Evolutionary conservation across 2,888 invertebrate genomes (phyloP).

Genomic region (Myopa tessellatipennis): DNA sequence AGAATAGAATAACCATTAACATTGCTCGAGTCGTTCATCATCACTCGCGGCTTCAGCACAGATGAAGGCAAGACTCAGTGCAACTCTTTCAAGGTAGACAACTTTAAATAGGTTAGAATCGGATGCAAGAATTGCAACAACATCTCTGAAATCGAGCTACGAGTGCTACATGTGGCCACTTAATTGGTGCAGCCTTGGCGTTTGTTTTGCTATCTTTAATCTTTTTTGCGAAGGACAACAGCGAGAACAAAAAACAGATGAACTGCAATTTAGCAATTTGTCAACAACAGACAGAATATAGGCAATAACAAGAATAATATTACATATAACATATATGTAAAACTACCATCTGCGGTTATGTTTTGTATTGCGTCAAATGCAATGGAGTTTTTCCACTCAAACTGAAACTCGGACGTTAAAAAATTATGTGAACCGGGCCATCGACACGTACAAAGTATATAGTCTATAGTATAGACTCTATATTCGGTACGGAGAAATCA

Average conservation of each 20-base stretch:
- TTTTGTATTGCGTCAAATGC: too few relatives aligned
- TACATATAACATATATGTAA: too few relatives aligned
- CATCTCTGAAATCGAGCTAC: neutral
- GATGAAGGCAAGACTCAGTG: neutral
- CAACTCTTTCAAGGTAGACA: conserved; percentile 21
- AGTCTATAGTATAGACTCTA: too few relatives aligned
- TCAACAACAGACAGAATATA: neutral
- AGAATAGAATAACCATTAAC: neutral
- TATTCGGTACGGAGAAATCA: neutral
- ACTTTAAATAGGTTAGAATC: conserved; percentile 15
- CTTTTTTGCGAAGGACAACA: neutral
- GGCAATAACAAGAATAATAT: too few relatives aligned
- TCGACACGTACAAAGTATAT: too few relatives aligned
- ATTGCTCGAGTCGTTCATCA: conserved; percentile 7
- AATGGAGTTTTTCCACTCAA: too few relatives aligned
- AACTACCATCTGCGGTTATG: too few relatives aligned
- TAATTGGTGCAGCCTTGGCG: neutral
- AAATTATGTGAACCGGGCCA: too few relatives aligned
- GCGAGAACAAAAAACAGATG: neutral
- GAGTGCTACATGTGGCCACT: neutral
- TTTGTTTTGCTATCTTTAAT: neutral
- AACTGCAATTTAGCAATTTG: conserved; percentile 35
- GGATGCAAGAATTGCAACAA: neutral
- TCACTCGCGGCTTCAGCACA: neutral
- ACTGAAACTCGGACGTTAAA: too few relatives aligned